These are phyloP conservation scores for Lysandra coridon DNA, from an alignment of 2,888 invertebrate genomes.

Conservation along the genomic window DNA sequence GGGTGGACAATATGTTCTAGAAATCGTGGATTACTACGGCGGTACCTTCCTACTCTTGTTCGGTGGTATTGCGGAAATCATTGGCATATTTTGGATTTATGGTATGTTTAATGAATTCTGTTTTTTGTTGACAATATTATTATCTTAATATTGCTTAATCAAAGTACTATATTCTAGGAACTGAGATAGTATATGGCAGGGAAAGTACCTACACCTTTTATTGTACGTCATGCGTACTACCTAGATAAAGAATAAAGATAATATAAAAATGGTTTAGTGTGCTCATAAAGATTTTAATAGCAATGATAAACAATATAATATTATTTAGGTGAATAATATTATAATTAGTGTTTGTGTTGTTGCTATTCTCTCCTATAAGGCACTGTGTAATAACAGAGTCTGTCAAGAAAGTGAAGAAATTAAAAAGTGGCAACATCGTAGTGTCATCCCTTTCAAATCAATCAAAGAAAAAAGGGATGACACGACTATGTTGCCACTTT, in stretches of 20 bases:
- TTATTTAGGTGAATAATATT: background rate
- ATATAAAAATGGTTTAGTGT: background rate
- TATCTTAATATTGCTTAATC: too few species aligned
- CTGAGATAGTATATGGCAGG: background rate
- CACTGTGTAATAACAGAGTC: background rate
- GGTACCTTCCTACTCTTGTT: constrained; percentile 89
- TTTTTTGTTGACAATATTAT: background rate
- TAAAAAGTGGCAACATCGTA: too few species aligned
- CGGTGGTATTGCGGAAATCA: constrained; percentile 84
- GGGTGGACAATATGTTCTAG: constrained; percentile 88
- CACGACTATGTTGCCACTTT: too few species aligned
- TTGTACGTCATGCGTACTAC: background rate
- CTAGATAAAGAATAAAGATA: background rate
- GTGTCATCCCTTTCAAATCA: too few species aligned
- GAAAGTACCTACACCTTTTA: background rate
- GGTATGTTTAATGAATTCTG: constrained; percentile 65
- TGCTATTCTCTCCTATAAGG: background rate
- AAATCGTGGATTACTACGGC: constrained; percentile 87
- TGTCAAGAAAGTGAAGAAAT: too few species aligned
- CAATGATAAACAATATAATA: background rate
- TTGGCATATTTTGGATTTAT: constrained; percentile 89
- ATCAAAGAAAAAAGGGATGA: too few species aligned
- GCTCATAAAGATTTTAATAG: background rate
- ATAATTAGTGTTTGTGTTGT: background rate
- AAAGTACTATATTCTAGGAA: background rate